These are phyloP conservation scores for Eubasilissa regina DNA, from an alignment of 1,140 invertebrate genomes.

Conservation along the genomic window DNA sequence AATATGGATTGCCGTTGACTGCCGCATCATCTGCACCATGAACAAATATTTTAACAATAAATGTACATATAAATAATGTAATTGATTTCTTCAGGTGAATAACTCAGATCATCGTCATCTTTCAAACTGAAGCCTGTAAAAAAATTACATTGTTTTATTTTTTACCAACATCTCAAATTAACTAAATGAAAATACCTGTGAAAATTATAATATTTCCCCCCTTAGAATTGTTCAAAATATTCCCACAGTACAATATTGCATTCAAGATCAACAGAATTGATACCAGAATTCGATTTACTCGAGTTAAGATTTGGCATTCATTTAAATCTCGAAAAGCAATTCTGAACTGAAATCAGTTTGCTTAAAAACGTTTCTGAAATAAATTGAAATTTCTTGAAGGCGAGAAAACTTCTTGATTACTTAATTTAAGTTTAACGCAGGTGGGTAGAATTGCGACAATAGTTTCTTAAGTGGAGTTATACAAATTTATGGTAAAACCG, in stretches of 20 bases:
- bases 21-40: no score
- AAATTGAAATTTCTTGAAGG: conserved; percentile 30
- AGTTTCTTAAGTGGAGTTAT: conserved; percentile 33
- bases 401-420: conserved; percentile 44
- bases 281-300: conserved; percentile 5
- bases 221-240: no score
- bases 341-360: conserved; percentile 36
- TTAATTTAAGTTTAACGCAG: conserved; percentile 48
- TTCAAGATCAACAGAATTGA: conserved; percentile 4
- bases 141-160: no score
- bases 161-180: no score
- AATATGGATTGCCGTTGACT: no score
- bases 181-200: no score
- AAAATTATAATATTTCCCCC: no score
- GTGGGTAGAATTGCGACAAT: conserved; percentile 42
- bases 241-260: background rate
- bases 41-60: no score
- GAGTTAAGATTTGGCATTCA: conserved; percentile 24
- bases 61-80: no score
- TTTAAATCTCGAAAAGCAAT: conserved; percentile 21
- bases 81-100: no score
- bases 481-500: conserved; percentile 20
- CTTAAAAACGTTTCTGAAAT: conserved; percentile 48
- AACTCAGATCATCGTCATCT: no score
- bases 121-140: no score